A percentile compares a stretch with the other conserved stretches of the same genome.
These are phyloP conservation scores for Percopsis omiscomaycus DNA, from an alignment of 2,797 vertebrate species.

Conservation along the genomic window DNA sequence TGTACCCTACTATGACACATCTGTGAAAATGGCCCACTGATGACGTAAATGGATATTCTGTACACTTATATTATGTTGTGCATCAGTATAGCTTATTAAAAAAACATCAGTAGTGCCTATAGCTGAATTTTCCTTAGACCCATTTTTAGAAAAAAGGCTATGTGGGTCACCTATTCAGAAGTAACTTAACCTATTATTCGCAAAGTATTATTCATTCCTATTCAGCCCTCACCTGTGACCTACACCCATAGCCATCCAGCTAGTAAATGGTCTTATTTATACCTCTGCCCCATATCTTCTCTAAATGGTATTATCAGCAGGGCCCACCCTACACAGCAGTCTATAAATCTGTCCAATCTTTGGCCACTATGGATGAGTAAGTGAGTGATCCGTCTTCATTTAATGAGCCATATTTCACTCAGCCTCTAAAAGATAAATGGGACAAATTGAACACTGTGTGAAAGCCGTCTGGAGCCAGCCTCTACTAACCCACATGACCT, in stretches of 20 bases:
- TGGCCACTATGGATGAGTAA: slow-evolving; percentile 41
- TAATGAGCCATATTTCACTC: slow-evolving; percentile 56
- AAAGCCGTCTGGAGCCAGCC: slow-evolving; percentile 9
- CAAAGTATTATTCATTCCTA: slow-evolving; percentile 44
- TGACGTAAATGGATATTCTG: too few species aligned
- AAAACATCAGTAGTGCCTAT: slow-evolving; percentile 24
- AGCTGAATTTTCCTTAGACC: slow-evolving; percentile 33
- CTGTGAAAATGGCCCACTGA: too few species aligned
- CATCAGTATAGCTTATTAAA: slow-evolving; percentile 43
- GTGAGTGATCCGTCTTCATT: slow-evolving; percentile 26
- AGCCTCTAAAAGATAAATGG: slow-evolving; percentile 42
- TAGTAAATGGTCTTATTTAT: slow-evolving; percentile 46
- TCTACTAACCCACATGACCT: slow-evolving; percentile 1
- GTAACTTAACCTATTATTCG: slow-evolving; percentile 6
- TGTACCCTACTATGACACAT: too few species aligned
- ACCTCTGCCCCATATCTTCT: slow-evolving; percentile 45
- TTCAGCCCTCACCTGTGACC: slow-evolving; percentile 37
- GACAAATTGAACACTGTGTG: slow-evolving; percentile 16
- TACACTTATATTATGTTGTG: not conserved
- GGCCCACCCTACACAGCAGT: slow-evolving; percentile 29
- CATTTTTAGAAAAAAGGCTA: slow-evolving; percentile 13
- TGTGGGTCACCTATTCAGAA: slow-evolving; percentile 31
- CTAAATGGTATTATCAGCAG: slow-evolving; percentile 13
- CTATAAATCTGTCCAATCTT: slow-evolving; percentile 62
- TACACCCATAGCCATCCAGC: slow-evolving; percentile 34